These are phyloP conservation scores for Streptopelia turtur DNA, from an alignment of 2,797 vertebrate genomes.

Conservation along the genomic window DNA sequence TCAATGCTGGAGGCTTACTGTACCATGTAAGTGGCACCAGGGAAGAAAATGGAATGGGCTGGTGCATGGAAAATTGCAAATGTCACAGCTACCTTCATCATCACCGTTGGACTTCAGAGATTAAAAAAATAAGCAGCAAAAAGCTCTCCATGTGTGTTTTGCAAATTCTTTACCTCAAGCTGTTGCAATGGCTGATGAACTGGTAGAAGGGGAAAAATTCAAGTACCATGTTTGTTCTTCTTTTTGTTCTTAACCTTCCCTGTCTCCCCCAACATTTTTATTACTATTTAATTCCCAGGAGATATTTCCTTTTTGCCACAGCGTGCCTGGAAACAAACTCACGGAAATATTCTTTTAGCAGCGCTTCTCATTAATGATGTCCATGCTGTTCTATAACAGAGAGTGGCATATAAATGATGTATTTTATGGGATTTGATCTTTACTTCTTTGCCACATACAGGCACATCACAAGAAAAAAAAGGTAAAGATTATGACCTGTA, in stretches of 20 bases:
- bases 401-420: constrained; percentile 90
- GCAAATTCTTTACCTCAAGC: constrained; percentile 85
- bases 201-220: constrained; percentile 53
- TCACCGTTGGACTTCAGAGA: constrained; percentile 88
- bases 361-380: constrained; percentile 88
- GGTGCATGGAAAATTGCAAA: constrained; percentile 99
- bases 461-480: constrained; percentile 68
- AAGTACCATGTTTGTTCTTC: constrained; percentile 76
- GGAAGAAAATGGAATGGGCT: constrained; percentile 96
- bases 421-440: constrained; percentile 93
- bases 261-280: background rate
- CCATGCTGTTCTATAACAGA: constrained; percentile 89
- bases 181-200: constrained; percentile 78
- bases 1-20: constrained; percentile 97
- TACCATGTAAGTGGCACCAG: constrained; percentile 96
- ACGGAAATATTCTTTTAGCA: constrained; percentile 84
- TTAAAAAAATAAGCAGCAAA: constrained; percentile 75
- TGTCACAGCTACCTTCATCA: constrained; percentile 97
- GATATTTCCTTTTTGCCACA: constrained; percentile 80
- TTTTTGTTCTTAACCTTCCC: background rate
- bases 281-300: constrained; percentile 77
- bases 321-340: constrained; percentile 83
- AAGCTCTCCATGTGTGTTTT: constrained; percentile 79
- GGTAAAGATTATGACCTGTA: constrained; percentile 66
- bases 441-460: constrained; percentile 81